These are phyloP conservation scores for Lepus townsendii DNA, from an alignment of 2,797 vertebrate species.

Conservation along the genomic window DNA sequence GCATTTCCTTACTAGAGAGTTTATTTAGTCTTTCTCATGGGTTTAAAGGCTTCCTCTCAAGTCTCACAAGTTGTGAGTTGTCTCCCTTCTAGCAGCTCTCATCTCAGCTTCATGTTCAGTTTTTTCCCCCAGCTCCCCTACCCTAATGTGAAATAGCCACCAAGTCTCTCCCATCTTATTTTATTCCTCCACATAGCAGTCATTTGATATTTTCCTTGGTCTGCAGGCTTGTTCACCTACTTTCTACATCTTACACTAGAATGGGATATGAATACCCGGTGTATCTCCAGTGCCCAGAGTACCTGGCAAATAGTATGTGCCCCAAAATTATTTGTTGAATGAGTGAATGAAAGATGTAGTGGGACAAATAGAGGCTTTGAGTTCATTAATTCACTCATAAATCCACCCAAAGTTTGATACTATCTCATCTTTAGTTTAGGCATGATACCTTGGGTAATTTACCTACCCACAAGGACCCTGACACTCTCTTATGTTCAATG, in stretches of 20 bases:
- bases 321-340: neutral
- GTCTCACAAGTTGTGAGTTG: no score
- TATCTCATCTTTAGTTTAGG: neutral
- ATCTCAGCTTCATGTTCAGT: neutral
- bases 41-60: neutral
- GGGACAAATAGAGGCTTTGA: neutral
- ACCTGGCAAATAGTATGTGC: neutral
- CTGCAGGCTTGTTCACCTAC: neutral
- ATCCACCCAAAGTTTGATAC: neutral
- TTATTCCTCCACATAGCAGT: neutral
- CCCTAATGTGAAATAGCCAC: neutral
- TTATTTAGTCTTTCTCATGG: neutral
- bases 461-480: neutral
- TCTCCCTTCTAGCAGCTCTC: neutral
- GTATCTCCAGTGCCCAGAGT: no score
- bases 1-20: conserved; percentile 2
- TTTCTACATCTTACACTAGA: neutral
- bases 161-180: neutral
- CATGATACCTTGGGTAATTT: neutral
- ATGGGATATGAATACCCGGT: neutral
- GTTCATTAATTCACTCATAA: neutral
- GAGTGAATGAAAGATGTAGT: neutral
- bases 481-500: neutral
- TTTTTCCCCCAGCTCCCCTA: no score
- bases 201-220: neutral